Evolutionary conservation across 2,113 vertebrate species (phyloP).

Genomic region (Anseranas semipalmata): DNA sequence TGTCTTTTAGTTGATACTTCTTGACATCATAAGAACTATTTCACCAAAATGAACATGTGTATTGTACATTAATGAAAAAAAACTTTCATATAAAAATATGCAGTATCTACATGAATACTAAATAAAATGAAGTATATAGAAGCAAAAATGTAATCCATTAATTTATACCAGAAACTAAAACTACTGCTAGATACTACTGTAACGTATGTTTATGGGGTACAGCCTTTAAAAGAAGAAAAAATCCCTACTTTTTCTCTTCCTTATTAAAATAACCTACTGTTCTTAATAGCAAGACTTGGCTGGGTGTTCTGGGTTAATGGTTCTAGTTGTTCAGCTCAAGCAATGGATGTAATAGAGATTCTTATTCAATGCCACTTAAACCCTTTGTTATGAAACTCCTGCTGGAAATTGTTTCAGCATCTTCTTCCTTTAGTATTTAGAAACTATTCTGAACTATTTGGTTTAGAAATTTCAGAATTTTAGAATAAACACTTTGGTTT

Average conservation of each 20-base stretch:
- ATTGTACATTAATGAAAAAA: not conserved
- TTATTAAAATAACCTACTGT: not conserved
- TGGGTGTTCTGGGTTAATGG: not conserved
- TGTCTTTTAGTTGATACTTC: not conserved
- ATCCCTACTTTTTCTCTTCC: not conserved
- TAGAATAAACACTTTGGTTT: not conserved
- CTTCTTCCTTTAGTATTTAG: not conserved
- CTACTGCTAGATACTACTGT: not conserved
- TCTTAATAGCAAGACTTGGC: not conserved
- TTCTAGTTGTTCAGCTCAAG: not conserved
- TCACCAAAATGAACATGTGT: not conserved
- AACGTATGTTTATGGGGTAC: not conserved
- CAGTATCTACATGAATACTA: not conserved
- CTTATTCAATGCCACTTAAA: not conserved
- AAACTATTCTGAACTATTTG: not conserved
- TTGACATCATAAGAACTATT: not conserved
- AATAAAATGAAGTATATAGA: not conserved
- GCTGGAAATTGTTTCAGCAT: not conserved
- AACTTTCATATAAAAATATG: not conserved
- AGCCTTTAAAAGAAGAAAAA: not conserved
- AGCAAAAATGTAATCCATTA: accelerated
- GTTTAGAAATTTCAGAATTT: not conserved
- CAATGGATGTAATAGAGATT: not conserved
- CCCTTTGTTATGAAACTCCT: not conserved
- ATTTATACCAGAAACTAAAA: not conserved